These are phyloP conservation scores for Ctenopoma kingsleyae DNA, from an alignment of 2,797 vertebrate genomes.

Conservation along the genomic window DNA sequence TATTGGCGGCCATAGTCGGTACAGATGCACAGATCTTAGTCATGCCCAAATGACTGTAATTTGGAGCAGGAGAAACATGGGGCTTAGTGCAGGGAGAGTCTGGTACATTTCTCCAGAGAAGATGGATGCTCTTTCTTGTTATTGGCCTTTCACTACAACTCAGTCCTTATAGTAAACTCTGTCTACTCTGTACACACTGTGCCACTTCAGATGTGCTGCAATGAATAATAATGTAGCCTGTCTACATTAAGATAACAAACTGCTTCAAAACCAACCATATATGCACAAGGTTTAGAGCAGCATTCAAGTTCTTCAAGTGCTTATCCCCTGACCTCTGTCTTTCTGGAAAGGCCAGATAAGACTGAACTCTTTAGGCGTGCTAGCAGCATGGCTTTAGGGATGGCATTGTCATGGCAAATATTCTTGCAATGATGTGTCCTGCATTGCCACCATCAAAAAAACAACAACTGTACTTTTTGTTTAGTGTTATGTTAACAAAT, in stretches of 20 bases:
- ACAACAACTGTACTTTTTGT: too few relatives aligned
- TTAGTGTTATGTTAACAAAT: too few relatives aligned
- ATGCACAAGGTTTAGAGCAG: constrained; percentile 39
- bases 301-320: constrained; percentile 29
- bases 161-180: constrained; percentile 4
- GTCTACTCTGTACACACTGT: not conserved
- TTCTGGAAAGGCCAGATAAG: constrained; percentile 19
- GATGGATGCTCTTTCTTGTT: constrained; percentile 59
- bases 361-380: constrained; percentile 14
- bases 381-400: not conserved
- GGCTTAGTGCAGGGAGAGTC: constrained; percentile 57
- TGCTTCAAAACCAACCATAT: constrained; percentile 10
- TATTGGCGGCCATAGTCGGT: constrained; percentile 52
- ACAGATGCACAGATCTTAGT: constrained; percentile 70
- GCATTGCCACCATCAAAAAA: too few relatives aligned
- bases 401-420: not conserved
- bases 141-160: constrained; percentile 67
- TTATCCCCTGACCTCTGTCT: constrained; percentile 15
- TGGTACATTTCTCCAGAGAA: constrained; percentile 48
- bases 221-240: constrained; percentile 19
- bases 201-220: constrained; percentile 16
- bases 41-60: constrained; percentile 80
- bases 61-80: constrained; percentile 69
- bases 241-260: constrained; percentile 42
- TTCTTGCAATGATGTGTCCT: not conserved